Base-by-base conservation (phyloP, 2,888 invertebrate species). In the Nemurella pictetii region DNA sequence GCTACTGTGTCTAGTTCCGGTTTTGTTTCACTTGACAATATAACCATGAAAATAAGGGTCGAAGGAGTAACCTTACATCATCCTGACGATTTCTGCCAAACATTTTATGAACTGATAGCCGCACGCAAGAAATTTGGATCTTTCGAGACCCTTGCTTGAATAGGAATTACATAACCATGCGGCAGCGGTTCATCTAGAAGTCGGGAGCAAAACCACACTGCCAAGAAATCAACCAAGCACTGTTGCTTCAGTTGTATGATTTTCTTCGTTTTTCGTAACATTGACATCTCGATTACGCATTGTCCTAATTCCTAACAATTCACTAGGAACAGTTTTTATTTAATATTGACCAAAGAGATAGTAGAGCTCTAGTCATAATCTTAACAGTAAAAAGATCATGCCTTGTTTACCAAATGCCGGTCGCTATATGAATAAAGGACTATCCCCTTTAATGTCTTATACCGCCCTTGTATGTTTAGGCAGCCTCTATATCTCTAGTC, bases 401-500 rank as follows among this genome's bases (percentile, higher is more conserved):
- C 0, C 25, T 20, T 75, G 75, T 75, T 75, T 9, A 28, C 75
- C 26, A 27, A 28, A 9, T 9, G 28, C 27, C 75, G 75, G 75
- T n/a, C 75, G 75, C 75, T 27, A 25, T 75, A 26, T 75, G 28
- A 75, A 55, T 55, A 75, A 28, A 25, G 27, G 75, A 28, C 75
- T 12, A 75, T 4, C 5, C 5, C 5, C 75, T 75, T 26, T 20
- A 12, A 55, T 2, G 55, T 12, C 20, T 2, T 55, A 55, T 4
- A 26, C 75, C 75, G n/a, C 75, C 75, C 28, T 75, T 75, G 75
- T 75, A 26, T 75, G 75, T 75, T 75, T 75, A 75, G 75, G 75
- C 27, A 25, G 9, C 20, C 75, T 75, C 75, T 75, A 75, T 75
- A 20, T 12, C 55, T 55, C 55, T 55, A 2, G 5, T 2, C 55